These are phyloP conservation scores for Podilymbus podiceps DNA, from an alignment of 2,113 vertebrate species.

Conservation along the genomic window DNA sequence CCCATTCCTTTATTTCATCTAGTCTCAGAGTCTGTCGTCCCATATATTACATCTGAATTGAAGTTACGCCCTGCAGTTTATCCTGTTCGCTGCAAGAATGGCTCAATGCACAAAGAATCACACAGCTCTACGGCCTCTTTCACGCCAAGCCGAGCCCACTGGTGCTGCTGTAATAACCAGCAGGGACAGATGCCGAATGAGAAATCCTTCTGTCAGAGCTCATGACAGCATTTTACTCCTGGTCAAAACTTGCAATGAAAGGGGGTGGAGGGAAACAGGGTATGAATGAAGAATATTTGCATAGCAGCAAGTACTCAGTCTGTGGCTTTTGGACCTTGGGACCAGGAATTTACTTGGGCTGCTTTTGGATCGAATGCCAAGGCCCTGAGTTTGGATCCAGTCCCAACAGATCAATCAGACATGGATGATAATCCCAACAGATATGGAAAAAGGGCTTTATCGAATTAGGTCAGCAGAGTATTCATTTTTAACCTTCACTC, in stretches of 20 bases:
- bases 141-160: neutral
- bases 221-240: neutral
- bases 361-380: neutral
- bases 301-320: neutral
- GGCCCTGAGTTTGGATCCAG: neutral
- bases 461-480: neutral
- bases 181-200: neutral
- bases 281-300: neutral
- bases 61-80: neutral
- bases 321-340: neutral
- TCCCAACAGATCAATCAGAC: neutral
- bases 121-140: neutral
- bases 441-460: neutral
- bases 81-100: neutral
- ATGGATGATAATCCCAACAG: neutral
- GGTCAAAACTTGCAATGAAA: neutral
- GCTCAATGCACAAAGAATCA: neutral
- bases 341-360: neutral
- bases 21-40: neutral
- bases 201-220: neutral
- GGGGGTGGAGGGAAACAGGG: neutral
- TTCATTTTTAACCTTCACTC: neutral
- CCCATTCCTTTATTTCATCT: conserved; percentile 36
- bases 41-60: neutral
- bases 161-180: neutral